Evolutionary conservation across 30 jellyfish, hydroid and myxozoan genomes (phyloP).

Genomic region (Cassiopea xamachana): DNA sequence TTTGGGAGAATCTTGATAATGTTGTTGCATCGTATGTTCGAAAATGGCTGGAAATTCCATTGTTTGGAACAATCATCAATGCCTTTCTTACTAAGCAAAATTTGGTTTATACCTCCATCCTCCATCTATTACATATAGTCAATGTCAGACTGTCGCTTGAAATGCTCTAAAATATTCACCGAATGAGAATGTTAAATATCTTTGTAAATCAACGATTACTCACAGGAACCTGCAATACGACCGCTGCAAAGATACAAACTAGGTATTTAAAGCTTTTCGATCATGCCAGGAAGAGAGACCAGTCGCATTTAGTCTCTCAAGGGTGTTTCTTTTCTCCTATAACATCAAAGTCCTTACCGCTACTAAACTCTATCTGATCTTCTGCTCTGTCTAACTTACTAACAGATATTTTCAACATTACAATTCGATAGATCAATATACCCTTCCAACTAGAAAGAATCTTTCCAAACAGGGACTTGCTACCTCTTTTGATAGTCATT

Average conservation of each 20-base stretch:
- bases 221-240: not conserved
- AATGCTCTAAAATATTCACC: not conserved
- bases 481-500: not conserved
- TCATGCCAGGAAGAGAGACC: slow-evolving; percentile 16
- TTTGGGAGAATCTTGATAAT: slow-evolving; percentile 20
- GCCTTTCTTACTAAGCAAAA: slow-evolving; percentile 8
- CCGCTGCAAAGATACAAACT: not conserved
- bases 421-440: not conserved
- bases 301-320: not conserved
- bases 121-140: slow-evolving; percentile 6
- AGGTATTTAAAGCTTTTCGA: not conserved
- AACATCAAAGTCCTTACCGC: not conserved
- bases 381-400: not conserved
- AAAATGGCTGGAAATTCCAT: slow-evolving; percentile 13
- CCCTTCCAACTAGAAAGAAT: not conserved
- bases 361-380: slow-evolving; percentile 7
- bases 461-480: not conserved
- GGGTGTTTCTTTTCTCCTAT: not conserved
- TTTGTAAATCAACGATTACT: not conserved
- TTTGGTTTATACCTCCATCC: slow-evolving; percentile 3
- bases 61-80: slow-evolving; percentile 1
- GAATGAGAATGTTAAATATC: not conserved
- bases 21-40: slow-evolving; percentile 1
- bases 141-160: too few relatives aligned
- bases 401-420: slow-evolving; percentile 4